These are phyloP conservation scores for Oncorhynchus tshawytscha DNA, from an alignment of 2,113 vertebrate species.

Conservation along the genomic window DNA sequence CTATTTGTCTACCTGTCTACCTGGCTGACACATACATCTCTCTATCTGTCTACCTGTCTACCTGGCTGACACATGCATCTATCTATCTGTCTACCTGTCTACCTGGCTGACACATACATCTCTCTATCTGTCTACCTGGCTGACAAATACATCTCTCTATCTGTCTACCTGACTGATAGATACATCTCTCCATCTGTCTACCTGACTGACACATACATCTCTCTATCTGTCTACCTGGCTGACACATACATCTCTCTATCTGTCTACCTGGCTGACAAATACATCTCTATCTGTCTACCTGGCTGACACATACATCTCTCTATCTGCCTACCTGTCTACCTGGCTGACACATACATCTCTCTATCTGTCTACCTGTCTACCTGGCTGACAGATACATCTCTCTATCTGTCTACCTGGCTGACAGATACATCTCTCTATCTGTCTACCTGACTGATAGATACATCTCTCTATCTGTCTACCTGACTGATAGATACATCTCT, in stretches of 20 bases:
- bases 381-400: conserved; percentile 7
- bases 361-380: neutral
- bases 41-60: conserved; percentile 1
- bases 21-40: conserved; percentile 6
- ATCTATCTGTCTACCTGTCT: conserved; percentile 4
- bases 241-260: conserved; percentile 9
- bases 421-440: neutral
- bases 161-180: neutral
- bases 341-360: conserved; percentile 7
- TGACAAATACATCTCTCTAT: conserved; percentile 6
- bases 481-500: conserved; percentile 11
- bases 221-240: conserved; percentile 11
- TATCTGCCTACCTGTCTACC: conserved; percentile 4
- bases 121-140: conserved; percentile 1
- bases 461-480: conserved; percentile 16
- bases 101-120: conserved; percentile 11
- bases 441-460: neutral
- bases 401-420: neutral
- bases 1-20: conserved; percentile 1
- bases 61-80: conserved; percentile 15
- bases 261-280: neutral
- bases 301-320: conserved; percentile 14
- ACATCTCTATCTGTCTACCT: neutral
- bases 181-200: conserved; percentile 17
- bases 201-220: conserved; percentile 12